These are phyloP conservation scores for Rana temporaria DNA, from an alignment of 2,113 vertebrate species.

Conservation along the genomic window DNA sequence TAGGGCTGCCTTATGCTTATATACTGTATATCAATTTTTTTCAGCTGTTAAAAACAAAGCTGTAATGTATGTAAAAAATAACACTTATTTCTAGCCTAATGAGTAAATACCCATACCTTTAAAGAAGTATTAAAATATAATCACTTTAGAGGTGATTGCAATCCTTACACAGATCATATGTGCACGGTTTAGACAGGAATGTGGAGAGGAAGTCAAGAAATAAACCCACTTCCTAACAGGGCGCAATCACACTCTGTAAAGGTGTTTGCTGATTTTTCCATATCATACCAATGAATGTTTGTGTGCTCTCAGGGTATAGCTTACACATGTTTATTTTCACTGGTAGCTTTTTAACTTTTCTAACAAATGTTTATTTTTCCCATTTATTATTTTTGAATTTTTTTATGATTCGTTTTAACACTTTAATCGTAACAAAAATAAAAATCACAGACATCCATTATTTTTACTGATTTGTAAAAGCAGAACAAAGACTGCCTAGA, in stretches of 20 bases:
- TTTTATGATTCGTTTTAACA: conserved; percentile 43
- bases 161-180: conserved; percentile 27
- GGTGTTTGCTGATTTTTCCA: conserved; percentile 51
- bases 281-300: conserved; percentile 22
- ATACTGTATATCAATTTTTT: not conserved
- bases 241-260: conserved; percentile 30
- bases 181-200: conserved; percentile 14
- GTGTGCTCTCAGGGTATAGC: conserved; percentile 30
- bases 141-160: conserved; percentile 21
- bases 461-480: not conserved
- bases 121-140: conserved; percentile 40
- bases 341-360: not conserved
- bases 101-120: conserved; percentile 29
- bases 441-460: conserved; percentile 25
- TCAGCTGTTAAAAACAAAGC: not conserved
- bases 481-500: conserved; percentile 9
- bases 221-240: conserved; percentile 31
- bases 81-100: conserved; percentile 27
- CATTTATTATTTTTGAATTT: conserved; percentile 33
- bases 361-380: conserved; percentile 45
- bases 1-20: too few species aligned
- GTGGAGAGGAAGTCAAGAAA: conserved; percentile 8
- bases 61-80: conserved; percentile 29
- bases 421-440: conserved; percentile 25
- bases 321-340: not conserved